Base-by-base conservation (phyloP, 1,140 invertebrate species). In the Phenacoccus solenopsis region DNA sequence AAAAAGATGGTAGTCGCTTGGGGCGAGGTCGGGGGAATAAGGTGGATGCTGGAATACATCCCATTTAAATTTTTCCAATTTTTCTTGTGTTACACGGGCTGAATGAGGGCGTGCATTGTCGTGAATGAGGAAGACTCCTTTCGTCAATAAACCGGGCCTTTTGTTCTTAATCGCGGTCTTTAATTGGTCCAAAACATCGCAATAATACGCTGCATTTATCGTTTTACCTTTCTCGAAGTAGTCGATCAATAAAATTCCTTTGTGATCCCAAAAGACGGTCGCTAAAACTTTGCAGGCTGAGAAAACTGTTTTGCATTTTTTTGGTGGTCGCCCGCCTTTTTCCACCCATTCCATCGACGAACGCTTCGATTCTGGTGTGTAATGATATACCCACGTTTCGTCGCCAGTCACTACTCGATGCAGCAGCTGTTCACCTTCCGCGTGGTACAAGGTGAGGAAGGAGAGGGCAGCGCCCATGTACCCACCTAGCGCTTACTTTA, bases 331-430 rank as follows among this genome's bases (percentile, higher is more conserved):
- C 69, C 28, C 71, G 38, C 61, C 76, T 35, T 35, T 70, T 70
- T 79, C 76, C 72, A 75, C 74, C 69, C 38, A 70, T 30, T 70
- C 30, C 57, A 56, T 75, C 61, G 72, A 74, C 68, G 74, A 68
- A 13, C 59, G 38, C 28, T 75, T 75, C 16, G 72, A 73, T 72
- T 76, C 73, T 13, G 70, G 72, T 27, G 73, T 75, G 72, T 74
- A 77, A 13, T 75, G 67, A 72, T 79, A 75, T 28, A 78, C 75
- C 76, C 74, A 78, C 27, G 75, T 78, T 77, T 78, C 73, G 70
- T 78, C 76, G 69, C 68, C 57, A 64, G 56, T 69, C 68, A 72
- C 59, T 20, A 28, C 38, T 72, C 28, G 49, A 56, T 71, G 1
- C 12, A 72, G 70, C 74, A 77, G 28, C 22, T 4, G 10, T 22